Evolutionary conservation across 2,113 vertebrate species (phyloP).

Genomic region (Periophthalmodon schlosseri): DNA sequence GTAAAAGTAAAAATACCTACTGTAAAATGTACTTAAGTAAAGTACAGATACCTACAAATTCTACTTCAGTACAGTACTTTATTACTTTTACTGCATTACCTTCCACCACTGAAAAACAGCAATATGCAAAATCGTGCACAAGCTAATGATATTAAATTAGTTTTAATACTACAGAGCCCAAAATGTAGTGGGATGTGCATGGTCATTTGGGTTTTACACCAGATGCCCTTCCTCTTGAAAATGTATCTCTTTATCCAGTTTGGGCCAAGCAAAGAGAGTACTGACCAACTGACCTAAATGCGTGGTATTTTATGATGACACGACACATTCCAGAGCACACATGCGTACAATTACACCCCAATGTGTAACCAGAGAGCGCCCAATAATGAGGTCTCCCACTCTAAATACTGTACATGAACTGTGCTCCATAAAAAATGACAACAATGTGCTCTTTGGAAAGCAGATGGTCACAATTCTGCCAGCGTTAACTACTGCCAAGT

Average conservation of each 20-base stretch:
- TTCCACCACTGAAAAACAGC: too few relatives aligned
- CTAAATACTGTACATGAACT: constrained; percentile 49
- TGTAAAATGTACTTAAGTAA: too few relatives aligned
- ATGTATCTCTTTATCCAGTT: not conserved
- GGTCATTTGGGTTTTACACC: not conserved
- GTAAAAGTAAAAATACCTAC: too few relatives aligned
- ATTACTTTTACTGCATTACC: too few relatives aligned
- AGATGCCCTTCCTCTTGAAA: not conserved
- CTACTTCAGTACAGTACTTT: too few relatives aligned
- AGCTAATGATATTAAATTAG: too few relatives aligned
- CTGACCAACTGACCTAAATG: not conserved
- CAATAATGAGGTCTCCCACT: constrained; percentile 39
- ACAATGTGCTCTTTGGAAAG: constrained; percentile 56
- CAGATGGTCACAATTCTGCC: constrained; percentile 74
- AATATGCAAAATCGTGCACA: not conserved
- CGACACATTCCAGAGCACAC: constrained; percentile 22
- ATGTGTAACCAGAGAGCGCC: constrained; percentile 35
- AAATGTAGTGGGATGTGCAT: too few relatives aligned
- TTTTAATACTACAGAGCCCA: too few relatives aligned
- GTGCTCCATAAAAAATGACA: constrained; percentile 57
- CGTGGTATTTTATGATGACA: not conserved
- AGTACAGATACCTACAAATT: too few relatives aligned
- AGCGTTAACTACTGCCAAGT: constrained; percentile 56
- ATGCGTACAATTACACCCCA: constrained; percentile 33
- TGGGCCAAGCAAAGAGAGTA: not conserved